These are phyloP conservation scores for Polypterus bichir DNA, from an alignment of 2,113 vertebrate species.

Conservation along the genomic window DNA sequence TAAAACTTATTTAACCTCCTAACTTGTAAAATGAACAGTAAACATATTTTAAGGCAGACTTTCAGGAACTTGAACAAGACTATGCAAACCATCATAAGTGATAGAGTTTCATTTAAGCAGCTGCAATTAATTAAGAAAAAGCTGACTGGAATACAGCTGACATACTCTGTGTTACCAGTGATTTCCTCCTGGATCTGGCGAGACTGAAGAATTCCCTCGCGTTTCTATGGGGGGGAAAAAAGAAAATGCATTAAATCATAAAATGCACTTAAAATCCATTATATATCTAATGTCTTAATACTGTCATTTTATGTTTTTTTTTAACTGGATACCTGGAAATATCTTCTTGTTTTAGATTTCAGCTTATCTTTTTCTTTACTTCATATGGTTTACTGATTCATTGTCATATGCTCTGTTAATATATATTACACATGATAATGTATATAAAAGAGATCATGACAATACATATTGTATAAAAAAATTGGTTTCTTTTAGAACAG, in stretches of 20 bases:
- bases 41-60: neutral
- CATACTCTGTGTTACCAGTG: conserved; percentile 96
- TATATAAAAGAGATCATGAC: too few relatives aligned
- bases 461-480: too few relatives aligned
- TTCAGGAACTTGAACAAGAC: neutral
- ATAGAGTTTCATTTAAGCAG: conserved; percentile 44
- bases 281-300: too few relatives aligned
- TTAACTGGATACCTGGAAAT: too few relatives aligned
- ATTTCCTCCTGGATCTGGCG: conserved; percentile 96
- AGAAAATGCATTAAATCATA: conserved; percentile 15
- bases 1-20: conserved; percentile 24
- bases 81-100: conserved; percentile 5
- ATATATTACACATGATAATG: too few relatives aligned
- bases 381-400: too few relatives aligned
- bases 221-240: conserved; percentile 63
- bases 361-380: too few relatives aligned
- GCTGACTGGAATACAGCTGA: conserved; percentile 43
- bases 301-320: too few relatives aligned
- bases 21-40: too few relatives aligned
- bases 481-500: too few relatives aligned
- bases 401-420: too few relatives aligned
- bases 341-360: too few relatives aligned
- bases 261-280: neutral
- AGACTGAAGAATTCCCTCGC: conserved; percentile 93
- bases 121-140: conserved; percentile 49